Conservation (phyloP, 2,888 invertebrate species). For the Leucania comma region DNA sequence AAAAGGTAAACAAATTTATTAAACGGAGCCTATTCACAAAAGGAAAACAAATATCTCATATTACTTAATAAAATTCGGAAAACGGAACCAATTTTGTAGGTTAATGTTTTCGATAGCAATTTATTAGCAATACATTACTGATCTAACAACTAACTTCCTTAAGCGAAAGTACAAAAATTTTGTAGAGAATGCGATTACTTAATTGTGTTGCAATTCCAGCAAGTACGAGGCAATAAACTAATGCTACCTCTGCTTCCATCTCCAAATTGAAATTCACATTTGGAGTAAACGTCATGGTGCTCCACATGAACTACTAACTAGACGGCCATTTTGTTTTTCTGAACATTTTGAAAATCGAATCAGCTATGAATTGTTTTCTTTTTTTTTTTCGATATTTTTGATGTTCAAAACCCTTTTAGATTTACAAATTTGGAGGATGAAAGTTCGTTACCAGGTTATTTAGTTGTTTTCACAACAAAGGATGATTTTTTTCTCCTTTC, state of each 20-base stretch:
- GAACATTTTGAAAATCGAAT: conserved; percentile 31
- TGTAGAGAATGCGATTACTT: conserved; percentile 58
- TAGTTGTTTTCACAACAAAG: background rate
- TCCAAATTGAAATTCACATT: conserved; percentile 71
- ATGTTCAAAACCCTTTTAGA: conserved; percentile 9
- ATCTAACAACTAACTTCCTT: conserved; percentile 50
- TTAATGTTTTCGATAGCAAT: conserved; percentile 47
- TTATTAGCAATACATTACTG: conserved; percentile 47
- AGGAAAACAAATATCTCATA: background rate
- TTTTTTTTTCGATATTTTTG: background rate
- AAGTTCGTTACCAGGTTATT: background rate
- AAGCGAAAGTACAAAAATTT: conserved; percentile 50
- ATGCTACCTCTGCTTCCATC: conserved; percentile 64
- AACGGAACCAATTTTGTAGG: conserved; percentile 24
- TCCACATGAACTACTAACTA: conserved; percentile 36
- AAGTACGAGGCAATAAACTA: conserved; percentile 70
- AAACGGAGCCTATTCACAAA: background rate
- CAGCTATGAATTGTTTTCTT: background rate
- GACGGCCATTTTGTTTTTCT: conserved; percentile 36
- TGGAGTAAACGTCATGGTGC: conserved; percentile 64
- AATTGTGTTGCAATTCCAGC: conserved; percentile 64
- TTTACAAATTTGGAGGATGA: background rate
- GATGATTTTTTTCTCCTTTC: background rate
- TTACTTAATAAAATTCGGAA: conserved; percentile 21
- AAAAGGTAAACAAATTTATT: background rate